These are phyloP conservation scores for Hypothenemus hampei DNA, from an alignment of 1,140 invertebrate genomes.

Conservation along the genomic window DNA sequence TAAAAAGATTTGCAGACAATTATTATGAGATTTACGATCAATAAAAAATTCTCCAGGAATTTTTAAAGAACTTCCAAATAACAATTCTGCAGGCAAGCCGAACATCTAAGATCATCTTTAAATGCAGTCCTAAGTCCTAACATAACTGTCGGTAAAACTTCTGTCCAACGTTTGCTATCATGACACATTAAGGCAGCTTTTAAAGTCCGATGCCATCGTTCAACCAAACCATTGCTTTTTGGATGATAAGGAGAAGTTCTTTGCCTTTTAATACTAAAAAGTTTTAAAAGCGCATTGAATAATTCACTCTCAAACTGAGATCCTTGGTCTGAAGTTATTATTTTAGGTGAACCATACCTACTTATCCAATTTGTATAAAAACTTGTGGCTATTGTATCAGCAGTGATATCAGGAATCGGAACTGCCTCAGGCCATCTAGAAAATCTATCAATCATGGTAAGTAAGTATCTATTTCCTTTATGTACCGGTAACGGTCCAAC, in stretches of 20 bases:
- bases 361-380: constrained; percentile 35
- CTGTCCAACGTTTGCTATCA: constrained; percentile 35
- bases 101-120: background rate
- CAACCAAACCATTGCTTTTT: constrained; percentile 37
- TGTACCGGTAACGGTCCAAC: constrained; percentile 42
- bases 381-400: constrained; percentile 21
- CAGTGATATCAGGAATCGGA: constrained; percentile 12
- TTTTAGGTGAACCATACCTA: constrained; percentile 37
- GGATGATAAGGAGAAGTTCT: constrained; percentile 44
- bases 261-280: constrained; percentile 31
- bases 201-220: constrained; percentile 44
- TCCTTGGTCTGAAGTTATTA: constrained; percentile 40
- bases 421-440: constrained; percentile 30
- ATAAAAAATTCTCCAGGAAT: background rate
- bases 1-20: constrained; percentile 34
- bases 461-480: constrained; percentile 36
- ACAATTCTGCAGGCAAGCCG: background rate
- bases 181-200: constrained; percentile 42
- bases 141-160: constrained; percentile 43
- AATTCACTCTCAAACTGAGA: constrained; percentile 37
- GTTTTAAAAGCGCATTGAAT: constrained; percentile 8
- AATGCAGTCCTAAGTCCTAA: constrained; percentile 36
- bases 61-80: background rate
- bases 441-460: constrained; percentile 6
- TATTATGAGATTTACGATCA: constrained; percentile 34